Conservation (phyloP, 2,797 vertebrate species). For the Allobates femoralis region DNA sequence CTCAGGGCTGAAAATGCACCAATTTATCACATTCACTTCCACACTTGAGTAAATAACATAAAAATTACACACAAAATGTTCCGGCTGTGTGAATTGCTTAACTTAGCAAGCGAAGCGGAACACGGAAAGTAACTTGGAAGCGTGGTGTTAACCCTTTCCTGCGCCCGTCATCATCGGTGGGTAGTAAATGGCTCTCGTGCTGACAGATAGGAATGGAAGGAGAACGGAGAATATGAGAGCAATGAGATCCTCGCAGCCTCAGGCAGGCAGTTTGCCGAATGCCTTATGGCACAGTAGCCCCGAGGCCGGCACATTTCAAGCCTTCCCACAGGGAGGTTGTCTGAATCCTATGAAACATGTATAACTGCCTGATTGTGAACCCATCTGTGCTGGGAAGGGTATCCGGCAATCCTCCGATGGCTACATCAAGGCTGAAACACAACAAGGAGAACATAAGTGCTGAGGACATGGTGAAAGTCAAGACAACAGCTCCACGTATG, state of each 20-base stretch:
- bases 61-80: slow-evolving; percentile 36
- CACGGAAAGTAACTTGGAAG: slow-evolving; percentile 23
- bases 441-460: slow-evolving; percentile 6
- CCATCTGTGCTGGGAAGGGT: slow-evolving; percentile 57
- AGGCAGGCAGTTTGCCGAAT: slow-evolving; percentile 57
- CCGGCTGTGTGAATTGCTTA: slow-evolving; percentile 47
- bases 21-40: slow-evolving; percentile 42
- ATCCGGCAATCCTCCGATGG: slow-evolving; percentile 17
- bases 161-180: neutral
- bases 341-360: slow-evolving; percentile 60
- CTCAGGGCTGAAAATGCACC: slow-evolving; percentile 6
- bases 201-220: slow-evolving; percentile 9
- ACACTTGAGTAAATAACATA: slow-evolving; percentile 48
- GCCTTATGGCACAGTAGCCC: slow-evolving; percentile 60
- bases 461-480: neutral
- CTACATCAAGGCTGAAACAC: slow-evolving; percentile 26
- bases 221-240: slow-evolving; percentile 36
- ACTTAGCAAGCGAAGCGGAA: slow-evolving; percentile 42
- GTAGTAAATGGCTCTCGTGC: neutral
- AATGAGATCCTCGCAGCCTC: slow-evolving; percentile 51
- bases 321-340: slow-evolving; percentile 56
- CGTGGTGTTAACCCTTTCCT: slow-evolving; percentile 38
- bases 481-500: neutral
- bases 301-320: slow-evolving; percentile 55
- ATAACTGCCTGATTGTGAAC: slow-evolving; percentile 53